phyloP scores from a whole-genome alignment of 2,888 invertebrate species.

The Slavum lentiscoides region DNA sequence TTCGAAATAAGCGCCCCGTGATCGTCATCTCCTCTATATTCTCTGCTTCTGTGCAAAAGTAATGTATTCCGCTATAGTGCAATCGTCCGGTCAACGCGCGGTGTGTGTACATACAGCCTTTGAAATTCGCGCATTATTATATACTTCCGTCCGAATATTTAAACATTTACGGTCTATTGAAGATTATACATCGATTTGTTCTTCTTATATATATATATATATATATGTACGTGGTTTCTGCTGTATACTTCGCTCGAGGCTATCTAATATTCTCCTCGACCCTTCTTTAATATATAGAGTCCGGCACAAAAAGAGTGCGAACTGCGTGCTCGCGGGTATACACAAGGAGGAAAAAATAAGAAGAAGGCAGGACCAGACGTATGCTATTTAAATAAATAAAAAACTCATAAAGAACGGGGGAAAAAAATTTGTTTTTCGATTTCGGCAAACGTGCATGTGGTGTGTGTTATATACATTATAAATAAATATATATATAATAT shows the following conservation, averaged over 20 bases:
- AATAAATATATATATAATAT: not conserved
- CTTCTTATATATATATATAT: not conserved
- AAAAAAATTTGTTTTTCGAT: constrained; percentile 20
- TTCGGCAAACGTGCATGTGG: constrained; percentile 29
- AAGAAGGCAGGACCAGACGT: constrained; percentile 5
- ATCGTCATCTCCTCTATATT: too few relatives aligned
- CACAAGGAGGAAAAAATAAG: not conserved
- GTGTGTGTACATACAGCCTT: not conserved
- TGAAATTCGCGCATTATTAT: constrained; percentile 25
- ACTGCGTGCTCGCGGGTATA: constrained; percentile 22
- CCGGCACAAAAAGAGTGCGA: constrained; percentile 21
- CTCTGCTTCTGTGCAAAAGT: not conserved
- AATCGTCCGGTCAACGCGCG: not conserved
- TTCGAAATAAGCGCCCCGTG: too few relatives aligned
- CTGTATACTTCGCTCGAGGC: not conserved
- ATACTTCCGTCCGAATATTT: constrained; percentile 37
- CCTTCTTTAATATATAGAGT: constrained; percentile 46
- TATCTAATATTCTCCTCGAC: constrained; percentile 43
- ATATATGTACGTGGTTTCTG: not conserved
- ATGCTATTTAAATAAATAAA: constrained; percentile 51
- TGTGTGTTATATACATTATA: not conserved
- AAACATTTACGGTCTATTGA: constrained; percentile 42
- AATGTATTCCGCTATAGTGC: constrained; percentile 29
- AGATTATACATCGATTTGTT: constrained; percentile 29
- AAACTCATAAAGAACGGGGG: constrained; percentile 24